These are phyloP conservation scores for Scolopax bukidnonensis DNA, from an alignment of 2,797 vertebrate species.

Conservation along the genomic window DNA sequence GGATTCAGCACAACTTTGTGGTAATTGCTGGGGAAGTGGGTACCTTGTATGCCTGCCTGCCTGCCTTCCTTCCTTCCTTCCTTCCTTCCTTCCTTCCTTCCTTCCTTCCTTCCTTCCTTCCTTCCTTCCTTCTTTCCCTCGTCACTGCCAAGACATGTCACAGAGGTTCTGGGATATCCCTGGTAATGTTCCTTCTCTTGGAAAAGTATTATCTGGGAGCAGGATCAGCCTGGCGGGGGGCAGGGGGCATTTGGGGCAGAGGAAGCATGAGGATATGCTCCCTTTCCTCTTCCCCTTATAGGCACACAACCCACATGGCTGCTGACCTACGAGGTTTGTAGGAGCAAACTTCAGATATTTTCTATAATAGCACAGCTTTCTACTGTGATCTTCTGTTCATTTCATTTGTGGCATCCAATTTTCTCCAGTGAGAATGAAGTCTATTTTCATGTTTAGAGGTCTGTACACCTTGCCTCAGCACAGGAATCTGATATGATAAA, in stretches of 20 bases:
- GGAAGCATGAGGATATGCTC: background rate
- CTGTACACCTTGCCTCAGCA: background rate
- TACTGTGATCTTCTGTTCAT: background rate
- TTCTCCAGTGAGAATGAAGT: background rate
- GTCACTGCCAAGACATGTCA: background rate
- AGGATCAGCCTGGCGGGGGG: background rate
- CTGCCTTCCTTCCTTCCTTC: background rate
- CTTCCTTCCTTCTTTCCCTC: no score
- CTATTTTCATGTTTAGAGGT: background rate
- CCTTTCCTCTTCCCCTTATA: background rate
- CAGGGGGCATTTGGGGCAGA: background rate
- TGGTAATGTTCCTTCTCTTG: background rate
- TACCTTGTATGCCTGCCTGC: background rate
- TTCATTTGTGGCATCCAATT: background rate
- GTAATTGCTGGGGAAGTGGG: background rate
- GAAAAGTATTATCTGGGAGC: background rate
- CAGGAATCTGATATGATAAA: background rate
- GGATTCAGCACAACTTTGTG: background rate
- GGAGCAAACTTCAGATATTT: background rate
- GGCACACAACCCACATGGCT: background rate
- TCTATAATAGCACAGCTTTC: background rate
- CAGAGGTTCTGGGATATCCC: background rate
- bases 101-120: background rate
- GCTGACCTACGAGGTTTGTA: background rate
- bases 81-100: background rate